phyloP scores from a whole-genome alignment of 2,113 vertebrate genomes.

The Brienomyrus longianalis region DNA sequence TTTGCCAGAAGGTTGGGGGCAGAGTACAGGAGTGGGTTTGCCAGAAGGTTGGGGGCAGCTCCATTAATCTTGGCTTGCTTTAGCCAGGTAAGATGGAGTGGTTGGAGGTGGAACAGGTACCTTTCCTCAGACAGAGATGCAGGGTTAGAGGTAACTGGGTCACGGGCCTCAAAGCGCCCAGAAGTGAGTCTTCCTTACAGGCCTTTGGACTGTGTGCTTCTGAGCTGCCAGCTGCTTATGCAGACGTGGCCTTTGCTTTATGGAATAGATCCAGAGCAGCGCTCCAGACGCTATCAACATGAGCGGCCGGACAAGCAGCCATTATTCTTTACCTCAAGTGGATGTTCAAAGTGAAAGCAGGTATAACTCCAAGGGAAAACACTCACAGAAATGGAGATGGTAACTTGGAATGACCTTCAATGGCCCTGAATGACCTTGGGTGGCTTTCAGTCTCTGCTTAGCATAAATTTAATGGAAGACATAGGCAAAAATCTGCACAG shows the following conservation, averaged over 20 bases:
- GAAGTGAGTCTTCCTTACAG: slow-evolving; percentile 38
- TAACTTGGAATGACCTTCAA: slow-evolving; percentile 75
- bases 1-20: slow-evolving; percentile 49
- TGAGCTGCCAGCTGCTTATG: slow-evolving; percentile 51
- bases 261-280: not conserved
- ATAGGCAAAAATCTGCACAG: slow-evolving; percentile 11
- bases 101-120: slow-evolving; percentile 1
- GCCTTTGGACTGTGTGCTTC: slow-evolving; percentile 29
- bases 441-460: slow-evolving; percentile 34
- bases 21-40: slow-evolving; percentile 22
- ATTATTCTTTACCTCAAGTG: slow-evolving; percentile 3
- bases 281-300: not conserved
- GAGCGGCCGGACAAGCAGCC: not conserved
- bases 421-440: not conserved
- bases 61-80: slow-evolving; percentile 60
- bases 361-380: not conserved
- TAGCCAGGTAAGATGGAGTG: slow-evolving; percentile 1
- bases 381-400: not conserved
- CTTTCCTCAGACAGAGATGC: not conserved
- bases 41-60: slow-evolving; percentile 58
- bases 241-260: slow-evolving; percentile 25
- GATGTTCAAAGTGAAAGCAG: not conserved
- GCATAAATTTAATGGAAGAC: slow-evolving; percentile 46
- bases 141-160: slow-evolving; percentile 22
- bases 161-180: slow-evolving; percentile 52